Base-by-base conservation (phyloP, 2,113 vertebrate genomes). In the Stomatorhinus ivindoensis region DNA sequence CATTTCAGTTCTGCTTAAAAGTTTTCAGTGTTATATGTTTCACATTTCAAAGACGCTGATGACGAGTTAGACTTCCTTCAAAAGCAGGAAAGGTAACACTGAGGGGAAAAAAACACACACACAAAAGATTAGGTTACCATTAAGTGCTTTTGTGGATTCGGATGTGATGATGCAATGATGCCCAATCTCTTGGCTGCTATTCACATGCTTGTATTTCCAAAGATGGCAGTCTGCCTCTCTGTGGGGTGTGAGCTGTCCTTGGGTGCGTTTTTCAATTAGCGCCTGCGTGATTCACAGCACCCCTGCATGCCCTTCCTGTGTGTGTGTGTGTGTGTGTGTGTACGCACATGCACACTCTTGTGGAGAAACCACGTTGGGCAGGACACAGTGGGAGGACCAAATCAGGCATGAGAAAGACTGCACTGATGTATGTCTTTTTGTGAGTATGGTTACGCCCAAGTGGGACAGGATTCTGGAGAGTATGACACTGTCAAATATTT, bases 211-310 rank as follows among this genome's bases (percentile, higher is more conserved):
- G 65, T 21, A 21, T 51, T 88, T 88, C 65, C 7, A 80, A 80
- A 83, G 39, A 10, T 53, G 24, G 39, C 50, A 46, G 47, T 24
- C 35, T 39, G 21, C 5, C 31, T 82, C 88, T 83, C 88, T 84
- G 88, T 58, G 35, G 76, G 31, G 50, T 58, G 76, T 39, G 27
- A 89, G 39, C n/a, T 50, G 15, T 69, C 48, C 47, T 31, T 15
- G 80, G 51, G 47, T 55, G 31, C 17, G 7, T 27, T 89, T 89
- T 84, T 89, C 88, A 89, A 89, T 89, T 85, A 89, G 80, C 80
- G 42, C 88, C 80, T 61, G 88, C 21, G 27, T 58, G 88, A 58
- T 51, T 58, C 51, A 53, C 39, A 19, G 35, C 76, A 11, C 51
- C 4, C 39, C 35, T 69, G 19, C 4, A 35, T 13, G 24, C 27